Percentiles rank a stretch among this genome's conserved stretches.
phyloP scores from a whole-genome alignment of 2,888 invertebrate genomes.

The Sarcophaga variegata region DNA sequence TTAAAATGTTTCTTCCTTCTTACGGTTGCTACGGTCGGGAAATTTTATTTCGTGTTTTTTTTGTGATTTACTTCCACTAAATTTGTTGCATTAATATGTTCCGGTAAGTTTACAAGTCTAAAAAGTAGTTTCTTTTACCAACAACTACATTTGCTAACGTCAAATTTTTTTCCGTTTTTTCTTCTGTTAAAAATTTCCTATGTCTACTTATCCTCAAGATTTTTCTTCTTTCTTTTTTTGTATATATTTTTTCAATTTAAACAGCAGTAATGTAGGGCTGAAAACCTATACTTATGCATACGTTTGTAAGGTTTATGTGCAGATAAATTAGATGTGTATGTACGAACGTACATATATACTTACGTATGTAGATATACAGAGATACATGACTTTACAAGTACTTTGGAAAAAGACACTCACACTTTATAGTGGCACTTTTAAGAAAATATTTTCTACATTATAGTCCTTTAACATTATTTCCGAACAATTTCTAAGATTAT shows the following conservation, averaged over 20 bases:
- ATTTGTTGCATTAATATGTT: conserved; percentile 62
- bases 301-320: background rate
- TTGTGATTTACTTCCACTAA: conserved; percentile 58
- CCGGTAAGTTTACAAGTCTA: conserved; percentile 26
- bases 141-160: conserved; percentile 20
- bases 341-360: background rate
- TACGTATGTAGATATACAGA: background rate
- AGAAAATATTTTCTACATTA: conserved; percentile 14
- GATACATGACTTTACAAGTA: background rate
- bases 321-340: conserved; percentile 5
- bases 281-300: background rate
- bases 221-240: background rate
- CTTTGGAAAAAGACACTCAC: background rate
- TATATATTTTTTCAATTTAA: background rate
- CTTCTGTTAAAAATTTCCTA: background rate
- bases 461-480: conserved; percentile 1
- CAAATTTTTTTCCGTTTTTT: background rate
- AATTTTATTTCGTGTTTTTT: background rate
- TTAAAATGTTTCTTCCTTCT: background rate
- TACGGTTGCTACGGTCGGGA: background rate
- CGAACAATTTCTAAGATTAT: background rate
- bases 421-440: conserved; percentile 32
- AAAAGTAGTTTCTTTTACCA: conserved; percentile 34
- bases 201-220: background rate
- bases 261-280: background rate